phyloP scores from a whole-genome alignment of 2,797 vertebrate species.

The Gadopsis marmoratus region DNA sequence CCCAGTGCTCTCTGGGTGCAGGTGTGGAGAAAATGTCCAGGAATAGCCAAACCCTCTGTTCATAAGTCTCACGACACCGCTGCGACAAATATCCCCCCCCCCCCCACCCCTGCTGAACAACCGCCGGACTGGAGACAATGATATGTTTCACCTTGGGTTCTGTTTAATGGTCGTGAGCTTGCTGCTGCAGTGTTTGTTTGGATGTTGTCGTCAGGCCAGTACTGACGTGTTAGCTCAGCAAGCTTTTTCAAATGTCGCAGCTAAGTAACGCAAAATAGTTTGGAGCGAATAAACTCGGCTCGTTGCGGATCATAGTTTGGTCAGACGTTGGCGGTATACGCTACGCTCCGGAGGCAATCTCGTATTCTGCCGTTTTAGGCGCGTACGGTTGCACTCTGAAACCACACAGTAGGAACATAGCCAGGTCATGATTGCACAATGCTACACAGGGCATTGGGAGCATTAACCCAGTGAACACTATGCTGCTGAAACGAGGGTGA shows the following conservation, averaged over 20 bases:
- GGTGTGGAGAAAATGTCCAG: conserved; percentile 75
- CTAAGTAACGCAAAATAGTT: too few relatives aligned
- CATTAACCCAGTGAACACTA: background rate
- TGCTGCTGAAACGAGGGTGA: background rate
- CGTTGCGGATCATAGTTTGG: too few relatives aligned
- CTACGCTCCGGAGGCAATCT: background rate
- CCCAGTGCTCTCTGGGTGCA: conserved; percentile 55
- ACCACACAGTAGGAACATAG: background rate
- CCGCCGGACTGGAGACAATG: conserved; percentile 34
- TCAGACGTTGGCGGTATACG: too few relatives aligned
- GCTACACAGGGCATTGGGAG: background rate
- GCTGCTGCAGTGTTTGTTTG: conserved; percentile 5
- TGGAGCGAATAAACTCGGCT: too few relatives aligned
- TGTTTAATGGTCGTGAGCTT: background rate
- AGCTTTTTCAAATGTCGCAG: too few relatives aligned
- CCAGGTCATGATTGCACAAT: background rate
- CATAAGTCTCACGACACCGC: conserved; percentile 64
- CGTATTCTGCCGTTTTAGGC: background rate
- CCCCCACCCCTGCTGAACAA: conserved; percentile 16
- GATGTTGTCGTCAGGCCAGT: background rate
- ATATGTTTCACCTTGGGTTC: conserved; percentile 64
- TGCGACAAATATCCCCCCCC: conserved; percentile 39
- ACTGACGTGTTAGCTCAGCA: background rate
- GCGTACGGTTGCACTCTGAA: background rate
- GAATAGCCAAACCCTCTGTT: conserved; percentile 70